These are phyloP conservation scores for Argyrosomus regius DNA, from an alignment of 2,797 vertebrate species.

Conservation along the genomic window DNA sequence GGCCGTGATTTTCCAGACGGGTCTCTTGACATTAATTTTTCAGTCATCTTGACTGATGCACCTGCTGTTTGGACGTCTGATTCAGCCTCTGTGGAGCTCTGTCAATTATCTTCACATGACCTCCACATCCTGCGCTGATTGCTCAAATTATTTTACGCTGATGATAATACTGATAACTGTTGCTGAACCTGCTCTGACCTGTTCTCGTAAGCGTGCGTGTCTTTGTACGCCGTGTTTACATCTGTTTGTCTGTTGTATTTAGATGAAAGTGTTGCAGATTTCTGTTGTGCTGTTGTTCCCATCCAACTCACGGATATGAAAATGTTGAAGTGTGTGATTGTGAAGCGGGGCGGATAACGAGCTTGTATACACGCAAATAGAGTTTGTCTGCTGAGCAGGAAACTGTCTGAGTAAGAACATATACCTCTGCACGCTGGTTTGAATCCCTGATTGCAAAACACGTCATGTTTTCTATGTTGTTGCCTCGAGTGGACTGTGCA, in stretches of 20 bases:
- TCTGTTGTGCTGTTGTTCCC: not conserved
- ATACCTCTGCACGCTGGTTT: not conserved
- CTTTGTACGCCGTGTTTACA: not conserved
- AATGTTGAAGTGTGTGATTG: not conserved
- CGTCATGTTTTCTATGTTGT: not conserved
- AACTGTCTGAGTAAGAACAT: not conserved
- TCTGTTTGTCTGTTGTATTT: slow-evolving; percentile 19
- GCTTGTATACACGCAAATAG: not conserved
- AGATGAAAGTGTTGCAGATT: not conserved
- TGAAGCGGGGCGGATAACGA: not conserved
- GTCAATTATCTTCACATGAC: not conserved
- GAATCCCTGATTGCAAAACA: not conserved
- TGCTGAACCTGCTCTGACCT: slow-evolving; percentile 2
- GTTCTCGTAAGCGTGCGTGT: not conserved
- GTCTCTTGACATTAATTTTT: slow-evolving; percentile 8
- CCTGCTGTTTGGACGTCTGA: slow-evolving; percentile 21
- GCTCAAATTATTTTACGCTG: not conserved
- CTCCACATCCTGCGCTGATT: not conserved
- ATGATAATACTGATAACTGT: slow-evolving; percentile 13
- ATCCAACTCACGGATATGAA: not conserved
- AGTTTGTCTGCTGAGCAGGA: not conserved
- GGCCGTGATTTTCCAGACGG: slow-evolving; percentile 1
- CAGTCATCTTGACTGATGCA: slow-evolving; percentile 13
- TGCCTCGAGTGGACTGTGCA: no score
- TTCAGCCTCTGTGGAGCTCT: not conserved